Conservation (phyloP, 2,888 invertebrate genomes). For the Cheilosia impressa region DNA sequence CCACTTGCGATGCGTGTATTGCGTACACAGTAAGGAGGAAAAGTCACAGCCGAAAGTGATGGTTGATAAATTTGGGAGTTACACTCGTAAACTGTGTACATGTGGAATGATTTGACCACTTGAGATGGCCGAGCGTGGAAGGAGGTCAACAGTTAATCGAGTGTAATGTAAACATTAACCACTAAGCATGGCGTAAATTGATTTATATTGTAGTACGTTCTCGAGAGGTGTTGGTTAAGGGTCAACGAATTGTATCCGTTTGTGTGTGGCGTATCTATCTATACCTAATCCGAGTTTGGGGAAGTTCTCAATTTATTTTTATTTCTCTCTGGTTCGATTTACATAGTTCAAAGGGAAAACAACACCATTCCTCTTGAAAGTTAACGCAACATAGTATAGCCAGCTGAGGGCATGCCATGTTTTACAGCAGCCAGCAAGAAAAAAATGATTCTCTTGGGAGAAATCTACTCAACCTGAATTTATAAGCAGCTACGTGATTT, state of each 20-base stretch:
- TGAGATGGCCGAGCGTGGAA: constrained; percentile 39
- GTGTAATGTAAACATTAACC: constrained; percentile 65
- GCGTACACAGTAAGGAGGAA: constrained; percentile 32
- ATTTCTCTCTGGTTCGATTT: constrained; percentile 43
- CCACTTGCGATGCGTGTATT: constrained; percentile 54
- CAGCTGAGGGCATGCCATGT: constrained; percentile 4
- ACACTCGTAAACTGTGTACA: constrained; percentile 33
- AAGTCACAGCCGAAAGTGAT: constrained; percentile 63
- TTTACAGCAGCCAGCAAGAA: constrained; percentile 16
- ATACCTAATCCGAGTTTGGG: constrained; percentile 59
- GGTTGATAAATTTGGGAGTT: constrained; percentile 69
- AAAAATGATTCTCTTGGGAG: constrained; percentile 56
- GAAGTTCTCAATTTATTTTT: constrained; percentile 65
- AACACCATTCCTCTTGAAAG: constrained; percentile 33
- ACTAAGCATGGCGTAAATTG: constrained; percentile 51
- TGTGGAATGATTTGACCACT: constrained; percentile 67
- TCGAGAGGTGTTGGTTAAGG: constrained; percentile 56
- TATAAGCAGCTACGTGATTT: constrained; percentile 74
- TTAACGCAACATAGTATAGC: constrained; percentile 23
- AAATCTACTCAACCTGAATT: constrained; percentile 72
- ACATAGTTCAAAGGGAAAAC: constrained; percentile 17
- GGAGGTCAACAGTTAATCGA: constrained; percentile 71
- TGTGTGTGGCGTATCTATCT: constrained; percentile 20
- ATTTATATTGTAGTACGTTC: constrained; percentile 38
- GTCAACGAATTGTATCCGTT: constrained; percentile 33